Percentiles rank a stretch among this genome's conserved stretches.
These are phyloP conservation scores for Chloroceryle amazona DNA, from an alignment of 2,797 vertebrate species.

Conservation along the genomic window DNA sequence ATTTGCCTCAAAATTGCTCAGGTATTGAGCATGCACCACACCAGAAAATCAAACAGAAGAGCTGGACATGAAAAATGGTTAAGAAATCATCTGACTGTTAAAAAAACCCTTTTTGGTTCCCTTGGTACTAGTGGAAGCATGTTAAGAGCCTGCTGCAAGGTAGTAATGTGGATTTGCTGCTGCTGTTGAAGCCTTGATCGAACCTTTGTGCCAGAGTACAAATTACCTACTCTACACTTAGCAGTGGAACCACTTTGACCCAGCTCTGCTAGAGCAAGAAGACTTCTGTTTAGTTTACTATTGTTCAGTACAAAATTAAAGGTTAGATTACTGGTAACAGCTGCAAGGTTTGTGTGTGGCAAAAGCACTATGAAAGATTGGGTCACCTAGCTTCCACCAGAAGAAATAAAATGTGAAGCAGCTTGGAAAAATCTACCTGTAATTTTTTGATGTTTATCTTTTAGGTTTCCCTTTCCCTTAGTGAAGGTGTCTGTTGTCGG, in stretches of 20 bases:
- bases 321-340: conserved; percentile 10
- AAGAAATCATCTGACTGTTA: background rate
- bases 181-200: background rate
- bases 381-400: background rate
- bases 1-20: background rate
- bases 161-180: background rate
- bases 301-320: background rate
- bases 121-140: background rate
- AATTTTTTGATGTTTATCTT: background rate
- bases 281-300: conserved; percentile 1
- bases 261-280: background rate
- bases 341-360: background rate
- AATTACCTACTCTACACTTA: background rate
- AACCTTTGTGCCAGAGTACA: background rate
- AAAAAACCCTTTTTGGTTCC: background rate
- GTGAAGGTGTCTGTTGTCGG: background rate
- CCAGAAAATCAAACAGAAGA: background rate
- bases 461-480: background rate
- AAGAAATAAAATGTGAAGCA: background rate
- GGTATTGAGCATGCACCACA: background rate
- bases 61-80: background rate
- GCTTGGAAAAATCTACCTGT: conserved; percentile 2
- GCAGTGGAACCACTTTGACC: background rate
- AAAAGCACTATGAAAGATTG: background rate
- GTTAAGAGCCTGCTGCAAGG: background rate